Evolutionary conservation across 2,797 vertebrate genomes (phyloP).

Genomic region (Echiichthys vipera): DNA sequence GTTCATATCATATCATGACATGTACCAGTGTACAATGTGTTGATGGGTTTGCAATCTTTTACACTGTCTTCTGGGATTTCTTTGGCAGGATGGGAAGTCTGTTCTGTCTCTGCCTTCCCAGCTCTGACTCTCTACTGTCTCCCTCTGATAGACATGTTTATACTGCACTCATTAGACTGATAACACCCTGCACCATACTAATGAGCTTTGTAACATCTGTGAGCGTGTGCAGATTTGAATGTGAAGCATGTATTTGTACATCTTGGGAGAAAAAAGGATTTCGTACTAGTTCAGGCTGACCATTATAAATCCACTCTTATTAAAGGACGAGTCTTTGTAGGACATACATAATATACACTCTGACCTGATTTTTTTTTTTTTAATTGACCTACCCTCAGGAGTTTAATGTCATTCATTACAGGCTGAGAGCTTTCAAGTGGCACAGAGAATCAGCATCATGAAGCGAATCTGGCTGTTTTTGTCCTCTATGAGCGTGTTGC

Average conservation of each 20-base stretch:
- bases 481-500: background rate
- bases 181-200: conserved; percentile 38
- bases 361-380: conserved; percentile 17
- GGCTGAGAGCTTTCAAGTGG: conserved; percentile 16
- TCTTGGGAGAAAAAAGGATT: conserved; percentile 7
- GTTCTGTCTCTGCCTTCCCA: conserved; percentile 32
- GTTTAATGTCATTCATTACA: conserved; percentile 16
- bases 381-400: conserved; percentile 27
- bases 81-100: conserved; percentile 21
- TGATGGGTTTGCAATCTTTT: conserved; percentile 21
- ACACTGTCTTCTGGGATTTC: conserved; percentile 10
- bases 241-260: background rate
- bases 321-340: conserved; percentile 7
- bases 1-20: conserved; percentile 20
- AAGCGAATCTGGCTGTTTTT: conserved; percentile 6
- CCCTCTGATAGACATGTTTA: conserved; percentile 47
- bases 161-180: conserved; percentile 58
- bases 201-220: conserved; percentile 34
- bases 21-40: conserved; percentile 16
- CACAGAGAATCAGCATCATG: conserved; percentile 5
- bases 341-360: background rate
- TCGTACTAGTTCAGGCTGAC: conserved; percentile 28
- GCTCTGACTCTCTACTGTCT: conserved; percentile 33
- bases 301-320: background rate
- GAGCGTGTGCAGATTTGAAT: conserved; percentile 4